These are phyloP conservation scores for Pelecanoides urinatrix DNA, from an alignment of 2,113 vertebrate genomes.

Conservation along the genomic window DNA sequence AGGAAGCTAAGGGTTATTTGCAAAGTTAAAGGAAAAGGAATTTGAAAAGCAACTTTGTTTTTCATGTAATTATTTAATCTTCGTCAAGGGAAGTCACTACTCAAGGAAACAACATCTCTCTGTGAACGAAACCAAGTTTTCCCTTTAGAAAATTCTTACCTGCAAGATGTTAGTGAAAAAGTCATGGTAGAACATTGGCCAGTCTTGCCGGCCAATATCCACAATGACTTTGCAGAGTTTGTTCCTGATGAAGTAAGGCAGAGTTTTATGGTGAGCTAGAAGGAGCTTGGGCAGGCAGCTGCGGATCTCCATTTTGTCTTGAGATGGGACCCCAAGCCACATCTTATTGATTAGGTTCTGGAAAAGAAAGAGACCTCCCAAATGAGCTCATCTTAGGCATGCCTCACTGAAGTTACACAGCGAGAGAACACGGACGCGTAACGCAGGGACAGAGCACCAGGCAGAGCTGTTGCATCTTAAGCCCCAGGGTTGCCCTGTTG, in stretches of 20 bases:
- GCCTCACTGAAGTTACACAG: neutral
- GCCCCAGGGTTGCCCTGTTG: neutral
- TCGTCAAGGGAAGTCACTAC: neutral
- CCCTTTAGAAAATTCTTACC: slow-evolving; percentile 67
- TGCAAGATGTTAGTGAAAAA: slow-evolving; percentile 98
- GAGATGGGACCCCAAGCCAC: slow-evolving; percentile 95
- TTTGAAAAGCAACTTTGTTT: neutral
- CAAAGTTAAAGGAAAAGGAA: neutral
- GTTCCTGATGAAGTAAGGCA: slow-evolving; percentile 97
- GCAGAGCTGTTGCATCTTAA: neutral
- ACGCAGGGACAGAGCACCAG: neutral
- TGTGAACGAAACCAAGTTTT: neutral
- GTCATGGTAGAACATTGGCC: slow-evolving; percentile 99
- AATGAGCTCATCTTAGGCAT: neutral
- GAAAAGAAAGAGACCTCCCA: slow-evolving; percentile 9
- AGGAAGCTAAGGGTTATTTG: neutral
- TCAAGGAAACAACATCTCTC: neutral
- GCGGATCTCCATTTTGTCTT: slow-evolving; percentile 98
- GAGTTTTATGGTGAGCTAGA: slow-evolving; percentile 90
- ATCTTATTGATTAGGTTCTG: slow-evolving; percentile 98
- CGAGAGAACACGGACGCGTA: rapidly evolving
- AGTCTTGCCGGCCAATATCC: slow-evolving; percentile 96
- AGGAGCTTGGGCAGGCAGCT: slow-evolving; percentile 95
- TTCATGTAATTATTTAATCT: neutral
- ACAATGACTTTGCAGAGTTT: slow-evolving; percentile 99